These are phyloP conservation scores for Rhinogobius similis DNA, from an alignment of 2,113 vertebrate species.

Conservation along the genomic window DNA sequence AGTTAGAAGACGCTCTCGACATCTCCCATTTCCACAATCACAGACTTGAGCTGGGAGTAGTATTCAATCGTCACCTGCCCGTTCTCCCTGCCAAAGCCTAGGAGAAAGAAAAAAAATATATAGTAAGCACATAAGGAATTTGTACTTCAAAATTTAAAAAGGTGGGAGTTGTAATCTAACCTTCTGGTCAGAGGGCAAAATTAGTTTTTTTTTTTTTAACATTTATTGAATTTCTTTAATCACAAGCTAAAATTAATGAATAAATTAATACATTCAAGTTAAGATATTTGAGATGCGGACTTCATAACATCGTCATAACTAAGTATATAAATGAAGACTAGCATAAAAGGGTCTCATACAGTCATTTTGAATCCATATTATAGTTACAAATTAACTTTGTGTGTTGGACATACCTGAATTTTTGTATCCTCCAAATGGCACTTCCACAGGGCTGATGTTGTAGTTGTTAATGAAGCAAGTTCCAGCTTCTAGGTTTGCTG, in stretches of 20 bases:
- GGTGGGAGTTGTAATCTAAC: neutral
- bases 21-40: constrained; percentile 93
- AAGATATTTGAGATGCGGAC: too few relatives aligned
- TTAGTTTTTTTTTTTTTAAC: too few relatives aligned
- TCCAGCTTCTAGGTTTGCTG: constrained; percentile 86
- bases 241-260: too few relatives aligned
- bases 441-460: constrained; percentile 84
- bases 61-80: constrained; percentile 89
- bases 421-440: constrained; percentile 97
- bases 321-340: neutral
- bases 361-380: neutral
- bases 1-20: constrained; percentile 84
- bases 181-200: neutral
- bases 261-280: too few relatives aligned
- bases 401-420: constrained; percentile 82
- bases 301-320: too few relatives aligned
- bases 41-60: constrained; percentile 94
- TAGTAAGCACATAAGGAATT: too few relatives aligned
- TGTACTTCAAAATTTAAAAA: neutral
- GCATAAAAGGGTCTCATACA: neutral
- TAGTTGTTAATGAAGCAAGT: constrained; percentile 98
- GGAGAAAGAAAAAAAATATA: neutral
- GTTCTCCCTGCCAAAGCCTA: constrained; percentile 95
- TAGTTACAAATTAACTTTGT: too few relatives aligned
- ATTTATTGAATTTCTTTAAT: too few relatives aligned